phyloP scores from a whole-genome alignment of 2,797 vertebrate species.

The Lepilemur ruficaudatus region DNA sequence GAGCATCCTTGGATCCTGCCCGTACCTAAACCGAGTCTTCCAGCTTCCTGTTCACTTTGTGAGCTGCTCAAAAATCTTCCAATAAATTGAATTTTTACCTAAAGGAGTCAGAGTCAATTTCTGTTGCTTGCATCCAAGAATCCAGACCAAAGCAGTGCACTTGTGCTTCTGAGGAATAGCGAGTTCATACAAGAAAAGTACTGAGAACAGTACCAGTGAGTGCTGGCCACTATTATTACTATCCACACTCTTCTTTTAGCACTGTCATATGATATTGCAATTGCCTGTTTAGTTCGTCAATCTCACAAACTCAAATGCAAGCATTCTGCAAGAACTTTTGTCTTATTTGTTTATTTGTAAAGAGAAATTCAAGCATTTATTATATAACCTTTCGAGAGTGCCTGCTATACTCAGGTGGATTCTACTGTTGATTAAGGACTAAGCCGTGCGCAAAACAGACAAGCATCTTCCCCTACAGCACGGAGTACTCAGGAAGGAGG shows the following conservation, averaged over 20 bases:
- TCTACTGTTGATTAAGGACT: too few relatives aligned
- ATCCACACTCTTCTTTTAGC: background rate
- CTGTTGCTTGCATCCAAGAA: background rate
- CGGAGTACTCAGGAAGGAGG: background rate
- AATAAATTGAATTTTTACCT: background rate
- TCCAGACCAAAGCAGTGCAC: background rate
- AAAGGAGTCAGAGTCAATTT: background rate
- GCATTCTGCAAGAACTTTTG: background rate
- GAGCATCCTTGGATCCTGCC: background rate
- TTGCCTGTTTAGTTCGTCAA: background rate
- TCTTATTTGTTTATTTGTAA: background rate
- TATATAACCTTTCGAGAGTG: background rate
- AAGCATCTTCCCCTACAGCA: background rate
- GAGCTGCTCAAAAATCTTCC: background rate
- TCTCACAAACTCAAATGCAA: background rate
- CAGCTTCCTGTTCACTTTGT: background rate
- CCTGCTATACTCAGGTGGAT: too few relatives aligned
- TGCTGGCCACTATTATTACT: background rate
- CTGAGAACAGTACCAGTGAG: background rate
- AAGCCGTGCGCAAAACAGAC: background rate
- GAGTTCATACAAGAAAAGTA: background rate
- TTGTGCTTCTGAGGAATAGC: background rate
- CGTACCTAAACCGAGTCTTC: background rate
- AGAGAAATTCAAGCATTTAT: background rate
- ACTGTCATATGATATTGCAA: background rate